These are phyloP conservation scores for Heteractis magnifica DNA, from an alignment of 92 coral and sea anemone species.

Conservation along the genomic window DNA sequence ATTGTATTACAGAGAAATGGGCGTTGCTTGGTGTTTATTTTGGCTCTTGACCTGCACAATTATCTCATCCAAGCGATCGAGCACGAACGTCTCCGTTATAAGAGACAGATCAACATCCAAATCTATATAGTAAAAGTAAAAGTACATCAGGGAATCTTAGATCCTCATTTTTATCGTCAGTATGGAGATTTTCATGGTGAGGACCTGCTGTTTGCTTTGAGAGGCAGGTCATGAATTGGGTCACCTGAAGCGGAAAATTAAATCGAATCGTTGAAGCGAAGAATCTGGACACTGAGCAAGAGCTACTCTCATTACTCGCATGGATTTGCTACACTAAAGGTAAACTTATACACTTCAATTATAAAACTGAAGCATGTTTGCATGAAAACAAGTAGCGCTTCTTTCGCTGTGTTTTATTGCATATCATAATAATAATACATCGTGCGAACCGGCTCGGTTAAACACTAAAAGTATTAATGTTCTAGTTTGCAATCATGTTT, in stretches of 20 bases:
- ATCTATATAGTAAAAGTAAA: not conserved
- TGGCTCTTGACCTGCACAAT: not conserved
- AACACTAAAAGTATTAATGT: too few species aligned
- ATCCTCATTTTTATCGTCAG: not conserved
- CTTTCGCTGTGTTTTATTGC: too few species aligned
- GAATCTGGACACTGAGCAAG: not conserved
- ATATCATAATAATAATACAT: too few species aligned
- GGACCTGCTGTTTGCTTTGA: not conserved
- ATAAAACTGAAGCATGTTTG: too few species aligned
- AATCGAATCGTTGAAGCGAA: constrained; percentile 17
- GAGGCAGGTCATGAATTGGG: constrained; percentile 21
- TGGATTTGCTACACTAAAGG: constrained; percentile 29
- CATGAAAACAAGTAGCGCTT: too few species aligned
- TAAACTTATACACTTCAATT: not conserved
- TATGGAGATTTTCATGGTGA: not conserved
- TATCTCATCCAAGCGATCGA: not conserved
- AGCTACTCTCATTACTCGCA: not conserved
- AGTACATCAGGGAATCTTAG: not conserved
- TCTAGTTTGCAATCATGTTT: too few species aligned
- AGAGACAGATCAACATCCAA: not conserved
- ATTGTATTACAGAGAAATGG: not conserved
- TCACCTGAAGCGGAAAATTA: constrained; percentile 27
- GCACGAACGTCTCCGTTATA: not conserved
- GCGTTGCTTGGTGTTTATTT: not conserved
- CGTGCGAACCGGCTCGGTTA: too few species aligned